These are phyloP conservation scores for Cynocephalus volans DNA, from an alignment of 2,113 vertebrate genomes.

Conservation along the genomic window DNA sequence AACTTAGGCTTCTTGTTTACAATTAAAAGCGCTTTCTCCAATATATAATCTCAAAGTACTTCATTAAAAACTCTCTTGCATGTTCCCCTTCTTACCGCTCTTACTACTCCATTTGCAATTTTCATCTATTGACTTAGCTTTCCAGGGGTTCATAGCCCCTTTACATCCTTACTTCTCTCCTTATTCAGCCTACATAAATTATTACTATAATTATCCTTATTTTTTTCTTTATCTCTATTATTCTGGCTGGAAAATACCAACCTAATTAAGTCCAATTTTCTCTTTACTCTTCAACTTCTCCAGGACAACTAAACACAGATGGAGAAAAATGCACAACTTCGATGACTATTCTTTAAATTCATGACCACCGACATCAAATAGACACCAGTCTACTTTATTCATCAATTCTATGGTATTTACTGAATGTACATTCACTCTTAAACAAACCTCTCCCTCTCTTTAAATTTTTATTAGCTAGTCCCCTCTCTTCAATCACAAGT, in stretches of 20 bases:
- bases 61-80: not conserved
- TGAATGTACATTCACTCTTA: not conserved
- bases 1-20: not conserved
- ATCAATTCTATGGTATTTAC: constrained; percentile 30
- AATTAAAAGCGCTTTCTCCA: not conserved
- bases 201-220: not conserved
- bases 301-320: not conserved
- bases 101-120: not conserved
- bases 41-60: not conserved
- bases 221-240: not conserved
- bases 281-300: not conserved
- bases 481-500: not conserved
- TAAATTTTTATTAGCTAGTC: not conserved
- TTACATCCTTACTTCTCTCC: not conserved
- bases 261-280: not conserved
- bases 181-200: not conserved
- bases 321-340: not conserved
- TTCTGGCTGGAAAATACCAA: not conserved
- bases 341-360: not conserved
- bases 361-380: not conserved
- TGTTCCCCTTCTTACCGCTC: not conserved
- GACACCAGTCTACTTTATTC: not conserved
- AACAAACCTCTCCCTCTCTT: not conserved
- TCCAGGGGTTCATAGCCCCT: not conserved
- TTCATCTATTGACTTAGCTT: not conserved